phyloP scores from a whole-genome alignment of 64 coral and sea anemone genomes.

The Montipora cactus region DNA sequence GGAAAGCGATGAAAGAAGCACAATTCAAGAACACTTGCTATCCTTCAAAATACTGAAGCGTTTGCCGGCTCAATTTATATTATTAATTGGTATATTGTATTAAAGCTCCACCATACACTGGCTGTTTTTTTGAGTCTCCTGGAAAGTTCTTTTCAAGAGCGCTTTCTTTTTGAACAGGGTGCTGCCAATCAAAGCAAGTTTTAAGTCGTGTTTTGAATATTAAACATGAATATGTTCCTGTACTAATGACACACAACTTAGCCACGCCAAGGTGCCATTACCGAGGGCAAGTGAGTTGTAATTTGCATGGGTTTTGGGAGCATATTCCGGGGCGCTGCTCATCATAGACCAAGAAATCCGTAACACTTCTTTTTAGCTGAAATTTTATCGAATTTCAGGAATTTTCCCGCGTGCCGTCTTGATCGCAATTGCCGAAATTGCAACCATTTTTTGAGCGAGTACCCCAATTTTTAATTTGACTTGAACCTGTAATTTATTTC shows the following conservation, averaged over 20 bases:
- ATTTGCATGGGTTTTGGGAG: slow-evolving; percentile 45
- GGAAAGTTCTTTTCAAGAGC: neutral
- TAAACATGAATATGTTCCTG: neutral
- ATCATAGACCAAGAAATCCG: slow-evolving; percentile 15
- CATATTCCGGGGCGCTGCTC: neutral
- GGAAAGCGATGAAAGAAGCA: neutral
- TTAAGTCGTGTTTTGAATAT: neutral
- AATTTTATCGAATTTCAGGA: neutral
- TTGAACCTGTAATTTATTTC: too few species aligned
- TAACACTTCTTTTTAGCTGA: neutral
- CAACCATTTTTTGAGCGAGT: too few species aligned
- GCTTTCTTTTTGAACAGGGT: neutral
- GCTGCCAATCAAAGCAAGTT: neutral
- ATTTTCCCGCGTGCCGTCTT: neutral
- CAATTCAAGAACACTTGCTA: too few species aligned
- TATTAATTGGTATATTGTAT: too few species aligned
- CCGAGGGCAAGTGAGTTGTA: neutral
- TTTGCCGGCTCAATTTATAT: too few species aligned
- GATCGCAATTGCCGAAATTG: neutral
- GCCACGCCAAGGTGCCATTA: slow-evolving; percentile 21
- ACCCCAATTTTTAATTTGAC: too few species aligned
- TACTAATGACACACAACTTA: slow-evolving; percentile 17
- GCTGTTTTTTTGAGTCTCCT: too few species aligned
- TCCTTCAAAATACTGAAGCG: too few species aligned
- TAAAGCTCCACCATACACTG: too few species aligned